Evolutionary conservation across 1,140 invertebrate genomes (phyloP).

Genomic region (Ips nitidus): DNA sequence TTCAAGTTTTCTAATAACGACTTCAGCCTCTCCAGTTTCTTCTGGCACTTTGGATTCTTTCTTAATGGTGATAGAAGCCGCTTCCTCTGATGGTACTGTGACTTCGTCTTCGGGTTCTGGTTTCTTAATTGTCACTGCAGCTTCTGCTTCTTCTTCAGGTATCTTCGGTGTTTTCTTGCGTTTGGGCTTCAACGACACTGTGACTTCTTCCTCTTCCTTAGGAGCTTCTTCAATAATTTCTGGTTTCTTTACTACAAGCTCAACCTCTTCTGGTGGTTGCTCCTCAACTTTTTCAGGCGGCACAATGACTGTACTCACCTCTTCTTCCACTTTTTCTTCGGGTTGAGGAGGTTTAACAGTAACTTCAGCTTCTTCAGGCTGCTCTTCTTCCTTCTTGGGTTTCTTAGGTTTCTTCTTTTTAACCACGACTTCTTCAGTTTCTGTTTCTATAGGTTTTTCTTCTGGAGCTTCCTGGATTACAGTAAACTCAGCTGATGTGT

Average conservation of each 20-base stretch:
- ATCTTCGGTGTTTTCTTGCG: slow-evolving; percentile 3
- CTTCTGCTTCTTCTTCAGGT: slow-evolving; percentile 11
- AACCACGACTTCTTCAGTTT: slow-evolving; percentile 33
- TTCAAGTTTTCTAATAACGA: slow-evolving; percentile 44
- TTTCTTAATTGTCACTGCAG: neutral
- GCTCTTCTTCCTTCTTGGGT: slow-evolving; percentile 41
- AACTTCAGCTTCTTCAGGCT: slow-evolving; percentile 26
- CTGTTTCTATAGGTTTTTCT: slow-evolving; percentile 21
- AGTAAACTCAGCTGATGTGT: slow-evolving; percentile 56
- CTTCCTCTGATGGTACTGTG: slow-evolving; percentile 57
- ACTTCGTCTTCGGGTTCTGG: slow-evolving; percentile 66
- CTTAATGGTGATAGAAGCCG: slow-evolving; percentile 31
- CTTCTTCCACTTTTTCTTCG: slow-evolving; percentile 41
- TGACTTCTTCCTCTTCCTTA: slow-evolving; percentile 6
- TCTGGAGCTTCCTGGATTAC: slow-evolving; percentile 50
- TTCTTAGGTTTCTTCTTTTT: slow-evolving; percentile 32
- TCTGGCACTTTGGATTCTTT: slow-evolving; percentile 20
- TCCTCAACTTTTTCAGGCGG: slow-evolving; percentile 45
- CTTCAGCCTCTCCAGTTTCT: slow-evolving; percentile 33
- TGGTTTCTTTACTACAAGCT: slow-evolving; percentile 37
- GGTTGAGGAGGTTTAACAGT: slow-evolving; percentile 24
- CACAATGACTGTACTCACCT: slow-evolving; percentile 30
- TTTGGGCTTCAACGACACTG: slow-evolving; percentile 48
- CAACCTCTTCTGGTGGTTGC: slow-evolving; percentile 23
- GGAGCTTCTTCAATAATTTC: slow-evolving; percentile 4